Evolutionary conservation across 2,113 vertebrate species (phyloP), one percentile per base, ranked within the genome.

Genomic region (Scartelaos histophorus): DNA sequence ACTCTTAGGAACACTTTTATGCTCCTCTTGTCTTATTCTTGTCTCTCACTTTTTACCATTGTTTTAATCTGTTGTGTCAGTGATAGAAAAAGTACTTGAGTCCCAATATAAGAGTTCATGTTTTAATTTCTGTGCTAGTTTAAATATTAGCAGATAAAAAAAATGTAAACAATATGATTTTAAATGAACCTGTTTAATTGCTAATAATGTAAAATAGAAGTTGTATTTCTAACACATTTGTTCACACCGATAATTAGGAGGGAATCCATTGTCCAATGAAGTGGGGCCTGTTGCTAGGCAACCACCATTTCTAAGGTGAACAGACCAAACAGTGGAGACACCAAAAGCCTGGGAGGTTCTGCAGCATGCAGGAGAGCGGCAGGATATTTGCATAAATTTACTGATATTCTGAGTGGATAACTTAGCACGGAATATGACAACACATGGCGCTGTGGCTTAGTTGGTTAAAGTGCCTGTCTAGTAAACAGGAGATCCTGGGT

Each of bases 271-370:
- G 83, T 89, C 83, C 75, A 81, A 69, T 67, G 70, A 73, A 75
- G 76, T 65, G 64, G 68, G 73, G 71, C 60, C 61, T 72, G 89
- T 92, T 92, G 90, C 92, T 88, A 90, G 67, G 92, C 90, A 92
- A 92, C 91, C 74, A 67, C 70, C 77, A 76, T 91, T 91, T 88
- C 83, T 90, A 84, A 88, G 81, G 86, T 87, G 81, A 88, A 74
- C 10, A 69, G n/a, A n/a, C n/a, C n/a, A n/a, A n/a, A n/a, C n/a
- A n/a, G n/a, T n/a, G n/a, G n/a, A n/a, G 51, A 54, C 51, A 54
- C 51, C 19, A n/a, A 54, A 54, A 54, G 19, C 51, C 56, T 49
- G 73, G 46, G 67, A 75, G 54, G 82, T 56, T 78, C 75, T 86
- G 71, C 79, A 79, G 77, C 56, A 58, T 54, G 60, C 70, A 82